These are phyloP conservation scores for Fistularia tabacaria DNA, from an alignment of 2,797 vertebrate genomes.

Conservation along the genomic window DNA sequence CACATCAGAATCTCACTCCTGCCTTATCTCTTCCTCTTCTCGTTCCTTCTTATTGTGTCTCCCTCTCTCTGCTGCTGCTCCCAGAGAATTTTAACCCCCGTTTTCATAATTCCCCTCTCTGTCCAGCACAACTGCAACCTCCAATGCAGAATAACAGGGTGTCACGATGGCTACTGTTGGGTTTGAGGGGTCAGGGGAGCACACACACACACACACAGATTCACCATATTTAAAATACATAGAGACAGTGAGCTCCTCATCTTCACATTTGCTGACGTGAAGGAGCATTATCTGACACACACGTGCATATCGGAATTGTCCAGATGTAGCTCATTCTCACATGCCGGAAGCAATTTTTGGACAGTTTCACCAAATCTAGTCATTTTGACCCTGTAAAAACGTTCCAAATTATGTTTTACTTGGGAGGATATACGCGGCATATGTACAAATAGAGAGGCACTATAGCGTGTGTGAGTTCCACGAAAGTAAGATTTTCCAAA, in stretches of 20 bases:
- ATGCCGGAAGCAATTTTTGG: slow-evolving; percentile 49
- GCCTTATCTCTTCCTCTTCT: slow-evolving; percentile 53
- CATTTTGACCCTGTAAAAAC: slow-evolving; percentile 52
- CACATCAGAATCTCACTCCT: slow-evolving; percentile 15
- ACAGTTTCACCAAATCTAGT: slow-evolving; percentile 59
- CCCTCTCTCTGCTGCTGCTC: slow-evolving; percentile 41
- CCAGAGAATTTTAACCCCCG: too few species aligned
- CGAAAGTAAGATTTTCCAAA: slow-evolving; percentile 12
- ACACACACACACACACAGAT: slow-evolving; percentile 48
- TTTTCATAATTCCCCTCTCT: slow-evolving; percentile 7
- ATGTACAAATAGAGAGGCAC: slow-evolving; percentile 26
- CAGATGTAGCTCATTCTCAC: slow-evolving; percentile 61
- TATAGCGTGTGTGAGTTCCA: neutral
- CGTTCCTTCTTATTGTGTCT: slow-evolving; percentile 29
- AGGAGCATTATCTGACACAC: slow-evolving; percentile 11
- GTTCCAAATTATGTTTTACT: slow-evolving; percentile 46
- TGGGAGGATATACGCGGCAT: slow-evolving; percentile 22
- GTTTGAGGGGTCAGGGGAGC: slow-evolving; percentile 55
- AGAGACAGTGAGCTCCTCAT: slow-evolving; percentile 56
- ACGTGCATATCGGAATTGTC: slow-evolving; percentile 10
- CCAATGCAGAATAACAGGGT: slow-evolving; percentile 58
- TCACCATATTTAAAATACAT: slow-evolving; percentile 29
- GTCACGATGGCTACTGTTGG: slow-evolving; percentile 72
- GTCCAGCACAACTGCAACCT: slow-evolving; percentile 55
- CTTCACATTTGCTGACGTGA: slow-evolving; percentile 31